These are phyloP conservation scores for Pollenia angustigena DNA, from an alignment of 2,888 invertebrate species.

Conservation along the genomic window DNA sequence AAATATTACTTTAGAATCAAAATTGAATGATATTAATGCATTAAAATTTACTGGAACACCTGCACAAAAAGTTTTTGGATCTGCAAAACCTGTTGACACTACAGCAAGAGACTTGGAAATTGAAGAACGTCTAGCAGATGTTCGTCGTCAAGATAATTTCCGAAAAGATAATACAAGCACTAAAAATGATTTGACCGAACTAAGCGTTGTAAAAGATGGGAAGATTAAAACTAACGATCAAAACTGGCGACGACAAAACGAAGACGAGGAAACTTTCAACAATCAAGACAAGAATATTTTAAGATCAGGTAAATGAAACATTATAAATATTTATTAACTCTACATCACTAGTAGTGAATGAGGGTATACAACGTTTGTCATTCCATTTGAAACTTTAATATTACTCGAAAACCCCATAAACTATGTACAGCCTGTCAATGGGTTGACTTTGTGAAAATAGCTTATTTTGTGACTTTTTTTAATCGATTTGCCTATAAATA, in stretches of 20 bases:
- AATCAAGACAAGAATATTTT: constrained; percentile 20
- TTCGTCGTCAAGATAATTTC: constrained; percentile 81
- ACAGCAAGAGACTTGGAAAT: constrained; percentile 95
- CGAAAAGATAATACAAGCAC: constrained; percentile 75
- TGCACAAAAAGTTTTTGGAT: constrained; percentile 94
- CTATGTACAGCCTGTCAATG: no score
- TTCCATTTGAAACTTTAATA: no score
- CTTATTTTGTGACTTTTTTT: no score
- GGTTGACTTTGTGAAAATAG: no score
- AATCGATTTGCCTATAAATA: no score
- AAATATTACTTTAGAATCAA: constrained; percentile 47
- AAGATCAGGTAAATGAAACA: constrained; percentile 26
- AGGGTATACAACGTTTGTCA: no score
- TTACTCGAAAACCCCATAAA: no score
- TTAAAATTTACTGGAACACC: constrained; percentile 85
- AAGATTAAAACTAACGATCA: constrained; percentile 73
- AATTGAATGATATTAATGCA: constrained; percentile 60
- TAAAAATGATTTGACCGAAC: constrained; percentile 53
- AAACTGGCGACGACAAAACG: constrained; percentile 63
- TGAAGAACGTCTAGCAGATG: constrained; percentile 92
- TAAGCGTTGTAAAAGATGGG: constrained; percentile 74
- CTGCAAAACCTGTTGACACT: constrained; percentile 97
- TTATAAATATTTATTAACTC: no score
- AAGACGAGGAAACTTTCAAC: neutral
- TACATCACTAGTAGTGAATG: no score